Evolutionary conservation across 2,797 vertebrate genomes (phyloP), one percentile per base, ranked within the genome.

Genomic region (Ibycter americanus): DNA sequence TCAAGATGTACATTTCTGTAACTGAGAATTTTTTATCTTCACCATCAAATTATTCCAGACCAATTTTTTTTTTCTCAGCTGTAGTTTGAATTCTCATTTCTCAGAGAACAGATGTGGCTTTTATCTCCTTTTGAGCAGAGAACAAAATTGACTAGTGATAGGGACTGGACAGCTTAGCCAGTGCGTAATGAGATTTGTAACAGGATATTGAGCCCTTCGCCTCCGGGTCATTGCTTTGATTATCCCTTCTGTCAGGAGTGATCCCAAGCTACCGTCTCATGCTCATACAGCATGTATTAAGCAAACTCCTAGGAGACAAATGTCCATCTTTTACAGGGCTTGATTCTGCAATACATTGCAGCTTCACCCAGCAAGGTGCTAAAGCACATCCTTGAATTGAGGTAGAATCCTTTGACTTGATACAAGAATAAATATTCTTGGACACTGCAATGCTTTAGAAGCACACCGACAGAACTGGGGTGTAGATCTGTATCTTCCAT

Each of bases 101-200:
- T 93, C 91, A 49, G 84, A 89, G 68, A 89, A 95, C 73, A 91
- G 71, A 79, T 78, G 58, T 90, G 72, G 47, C 27, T 82, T 91
- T 89, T 93, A 96, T 89, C 38, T 94, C 59, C 26, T 94, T 73
- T 87, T 59, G 81, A 94, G 29, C 51, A 56, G 62, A 25, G 56
- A 42, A 82, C 58, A 77, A 66, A 87, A 90, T 68, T 73, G 58
- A 76, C 49, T 84, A 66, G 56, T 61, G 67, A 80, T 89, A 87
- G 44, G 36, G 54, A 77, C 79, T 71, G 72, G 83, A 73, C 85
- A 76, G 78, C 68, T 97, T 93, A 95, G 68, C n/a, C 44, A 77
- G 44, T 27, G 12, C 3, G 1, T 96, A 91, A 94, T 74, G 56
- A 93, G 89, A 94, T 97, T 96, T 96, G 92, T 94, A 94, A 93